Evolutionary conservation across 1,140 invertebrate genomes (phyloP).

Genomic region (Megalopta genalis): DNA sequence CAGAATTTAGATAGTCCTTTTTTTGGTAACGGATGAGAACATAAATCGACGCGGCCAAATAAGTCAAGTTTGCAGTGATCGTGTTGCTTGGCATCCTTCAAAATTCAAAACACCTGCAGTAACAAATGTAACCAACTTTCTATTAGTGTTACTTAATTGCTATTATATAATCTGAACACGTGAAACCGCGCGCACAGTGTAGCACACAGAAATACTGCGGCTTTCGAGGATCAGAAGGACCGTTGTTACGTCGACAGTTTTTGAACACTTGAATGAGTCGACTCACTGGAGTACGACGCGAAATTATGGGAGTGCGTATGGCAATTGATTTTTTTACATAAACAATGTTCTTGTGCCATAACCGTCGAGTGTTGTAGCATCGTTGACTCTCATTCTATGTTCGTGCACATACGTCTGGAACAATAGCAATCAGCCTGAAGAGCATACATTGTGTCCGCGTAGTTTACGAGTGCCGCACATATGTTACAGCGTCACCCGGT

Average conservation of each 20-base stretch:
- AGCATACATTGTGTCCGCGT: constrained; percentile 55
- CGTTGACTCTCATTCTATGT: constrained; percentile 32
- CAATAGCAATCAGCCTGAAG: constrained; percentile 62
- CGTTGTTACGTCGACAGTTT: not conserved
- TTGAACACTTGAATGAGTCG: not conserved
- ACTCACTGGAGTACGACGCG: not conserved
- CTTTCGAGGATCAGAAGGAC: not conserved
- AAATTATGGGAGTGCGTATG: not conserved
- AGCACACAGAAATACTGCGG: not conserved
- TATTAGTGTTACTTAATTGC: too few species aligned
- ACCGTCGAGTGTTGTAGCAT: constrained; percentile 22
- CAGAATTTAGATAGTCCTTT: too few species aligned
- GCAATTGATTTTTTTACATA: not conserved
- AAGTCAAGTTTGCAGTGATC: too few species aligned
- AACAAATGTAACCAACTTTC: too few species aligned
- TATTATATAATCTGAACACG: too few species aligned
- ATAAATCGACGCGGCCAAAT: too few species aligned
- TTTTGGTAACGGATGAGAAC: too few species aligned
- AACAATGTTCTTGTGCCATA: constrained; percentile 22
- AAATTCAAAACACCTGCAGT: too few species aligned
- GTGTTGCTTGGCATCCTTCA: too few species aligned
- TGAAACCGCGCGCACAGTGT: too few species aligned
- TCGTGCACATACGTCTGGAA: constrained; percentile 44
- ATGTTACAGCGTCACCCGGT: constrained; percentile 47
- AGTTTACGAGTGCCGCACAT: constrained; percentile 65